Percentiles rank a stretch among this genome's conserved stretches.
Evolutionary conservation across 2,113 vertebrate species (phyloP).

Genomic region (Myotis brandtii): DNA sequence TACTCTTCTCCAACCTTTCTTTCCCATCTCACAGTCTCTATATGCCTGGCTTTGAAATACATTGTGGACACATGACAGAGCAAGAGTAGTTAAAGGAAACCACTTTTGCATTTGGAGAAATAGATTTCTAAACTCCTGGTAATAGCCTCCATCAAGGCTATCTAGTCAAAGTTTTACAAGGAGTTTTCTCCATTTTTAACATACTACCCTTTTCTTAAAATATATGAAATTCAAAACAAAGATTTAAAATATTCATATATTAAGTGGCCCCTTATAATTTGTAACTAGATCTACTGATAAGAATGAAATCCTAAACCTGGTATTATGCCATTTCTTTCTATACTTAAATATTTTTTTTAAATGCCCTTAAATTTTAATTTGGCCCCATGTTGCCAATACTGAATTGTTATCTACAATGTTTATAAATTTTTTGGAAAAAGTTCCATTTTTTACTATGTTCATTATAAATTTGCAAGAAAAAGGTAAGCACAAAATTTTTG

Average conservation of each 20-base stretch:
- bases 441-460: neutral
- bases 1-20: neutral
- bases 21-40: neutral
- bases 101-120: neutral
- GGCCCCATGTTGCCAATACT: neutral
- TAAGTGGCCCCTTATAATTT: neutral
- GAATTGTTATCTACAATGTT: fast-evolving
- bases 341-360: neutral
- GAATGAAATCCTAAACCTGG: neutral
- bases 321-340: neutral
- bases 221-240: conserved; percentile 40
- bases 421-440: neutral
- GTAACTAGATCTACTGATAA: neutral
- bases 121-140: neutral
- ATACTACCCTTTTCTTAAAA: neutral
- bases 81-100: neutral
- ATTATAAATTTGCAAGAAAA: neutral
- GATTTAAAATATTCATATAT: neutral
- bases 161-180: neutral
- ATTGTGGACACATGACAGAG: neutral
- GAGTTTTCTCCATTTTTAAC: neutral
- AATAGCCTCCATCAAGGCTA: neutral
- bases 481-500: neutral
- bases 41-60: neutral
- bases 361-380: neutral